Base-by-base conservation (phyloP, 92 coral and sea anemone genomes). In the Porites cylindrica region DNA sequence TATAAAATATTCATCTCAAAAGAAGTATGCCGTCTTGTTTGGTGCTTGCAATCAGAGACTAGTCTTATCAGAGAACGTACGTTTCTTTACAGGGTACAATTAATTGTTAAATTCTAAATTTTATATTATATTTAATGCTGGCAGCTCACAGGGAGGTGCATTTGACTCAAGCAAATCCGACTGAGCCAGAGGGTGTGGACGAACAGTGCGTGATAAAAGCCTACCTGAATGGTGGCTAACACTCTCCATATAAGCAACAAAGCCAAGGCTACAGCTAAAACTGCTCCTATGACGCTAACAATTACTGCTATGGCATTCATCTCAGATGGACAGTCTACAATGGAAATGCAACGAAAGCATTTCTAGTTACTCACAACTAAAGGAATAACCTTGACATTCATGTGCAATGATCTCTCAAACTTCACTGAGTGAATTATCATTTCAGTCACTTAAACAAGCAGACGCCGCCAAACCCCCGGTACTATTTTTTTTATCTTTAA, bases 191-290 rank as follows among this genome's bases (percentile, higher is more conserved):
- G 11, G 18, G 50, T 51, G 76, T 10, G 10, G 18, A 11, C 51
- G 8, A 23, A 14, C 29, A 9, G 24, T 32, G 8, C 12, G 29
- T 11, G 24, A 71, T 26, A 38, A 8, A 75, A 65, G 51, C 88
- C 16, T 51, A 95, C 98, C 94, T 95, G 98, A 43, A 95, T 93
- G 18, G 98, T 95, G 1, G 98, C 98, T 71, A 95, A 73, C 14
- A 95, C 89, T 81, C 92, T 91, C 98, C 98, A 95, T 79, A 95
- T 95, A 12, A 93, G 85, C 7, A 95, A 89, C 13, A 95, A 82
- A 21, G 98, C 98, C 26, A 92, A 88, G 5, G 96, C 94, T 19
- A 95, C 87, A 14, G 96, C 98, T 54, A 95, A 79, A 19, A 95
- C 94, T 1, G 92, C 96, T 73, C 93, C 94, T 60, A 95, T 93